Base-by-base conservation (phyloP, 23 tunicate genomes). In the Botrylloides violaceus region DNA sequence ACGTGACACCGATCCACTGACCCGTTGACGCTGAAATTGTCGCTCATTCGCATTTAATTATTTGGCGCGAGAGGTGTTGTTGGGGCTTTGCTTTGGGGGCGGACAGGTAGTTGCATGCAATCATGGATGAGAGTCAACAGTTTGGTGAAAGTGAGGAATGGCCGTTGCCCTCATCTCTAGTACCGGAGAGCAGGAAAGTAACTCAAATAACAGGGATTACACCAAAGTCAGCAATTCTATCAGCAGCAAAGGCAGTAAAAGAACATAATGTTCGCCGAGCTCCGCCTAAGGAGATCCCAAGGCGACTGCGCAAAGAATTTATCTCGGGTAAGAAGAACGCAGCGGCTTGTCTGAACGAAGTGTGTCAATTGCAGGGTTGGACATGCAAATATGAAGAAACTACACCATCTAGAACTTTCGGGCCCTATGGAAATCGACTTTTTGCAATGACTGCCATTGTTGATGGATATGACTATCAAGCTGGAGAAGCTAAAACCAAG, bases 401-500 rank as follows among this genome's bases (percentile, higher is more conserved):
- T 9, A 19, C 43, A 32, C 74, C 74, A 19, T 19, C 56, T 4
- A 68, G 37, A 19, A 19, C 74, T 12, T 37, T 68, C 28, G 74
- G 58, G 1, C 15, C 29, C 5, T 68, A 68, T 43, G 74, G 74
- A 5, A 55, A 30, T 23, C 12, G n/a, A 21, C 43, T 32, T 4
- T 68, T 68, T 68, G 74, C 74, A 22, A 68, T 68, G 47, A 68
- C 47, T 27, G 74, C 74, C 4, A 25, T 68, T 20, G 57, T 68
- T 24, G 36, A 36, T 25, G 74, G 74, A 21, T 31, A 32, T 9
- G 29, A 68, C 9, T 68, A 68, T 22, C 35, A 34, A 34, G 56
- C 74, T 4, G 74, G 74, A 4, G 59, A 68, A 39, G 74, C 49
- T 18, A 68, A 36, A 39, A 68, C 35, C 12, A 68, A 68, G 47